Conservation (phyloP, 2,888 invertebrate genomes). For the Xestia sexstrigata region DNA sequence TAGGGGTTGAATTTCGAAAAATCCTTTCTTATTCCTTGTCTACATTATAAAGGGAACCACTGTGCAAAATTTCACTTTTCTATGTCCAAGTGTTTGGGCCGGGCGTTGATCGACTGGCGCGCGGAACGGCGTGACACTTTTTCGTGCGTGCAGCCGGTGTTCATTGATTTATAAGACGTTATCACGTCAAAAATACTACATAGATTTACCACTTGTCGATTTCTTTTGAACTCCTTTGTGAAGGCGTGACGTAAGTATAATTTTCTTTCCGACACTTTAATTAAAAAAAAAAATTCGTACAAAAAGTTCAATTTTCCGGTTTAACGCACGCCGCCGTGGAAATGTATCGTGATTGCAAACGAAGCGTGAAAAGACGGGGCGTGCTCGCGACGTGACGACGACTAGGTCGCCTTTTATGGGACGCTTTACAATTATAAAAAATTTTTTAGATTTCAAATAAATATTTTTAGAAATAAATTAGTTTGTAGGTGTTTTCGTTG, state of each 20-base stretch:
- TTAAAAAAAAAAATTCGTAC: constrained; percentile 2
- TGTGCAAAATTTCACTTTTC: too few relatives aligned
- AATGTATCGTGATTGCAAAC: constrained; percentile 32
- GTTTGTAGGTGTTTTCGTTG: not conserved
- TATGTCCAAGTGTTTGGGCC: too few relatives aligned
- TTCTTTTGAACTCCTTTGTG: not conserved
- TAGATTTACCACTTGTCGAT: not conserved
- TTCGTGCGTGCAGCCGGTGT: too few relatives aligned
- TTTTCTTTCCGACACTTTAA: constrained; percentile 2
- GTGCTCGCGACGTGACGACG: constrained; percentile 33
- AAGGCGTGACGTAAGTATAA: not conserved
- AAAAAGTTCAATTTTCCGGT: constrained; percentile 35
- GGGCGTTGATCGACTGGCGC: too few relatives aligned
- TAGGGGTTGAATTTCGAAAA: too few relatives aligned
- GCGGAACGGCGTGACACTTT: too few relatives aligned
- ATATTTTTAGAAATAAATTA: not conserved
- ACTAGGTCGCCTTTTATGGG: constrained; percentile 13
- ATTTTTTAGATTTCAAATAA: not conserved
- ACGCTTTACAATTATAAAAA: constrained; percentile 7
- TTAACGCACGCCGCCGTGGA: constrained; percentile 4
- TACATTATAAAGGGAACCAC: too few relatives aligned
- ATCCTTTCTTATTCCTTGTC: too few relatives aligned
- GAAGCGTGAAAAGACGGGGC: constrained; percentile 44
- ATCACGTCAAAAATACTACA: not conserved
- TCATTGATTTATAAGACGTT: too few relatives aligned